A percentile compares a stretch with the other conserved stretches of the same genome.
Evolutionary conservation across 2,888 invertebrate genomes (phyloP).

Genomic region (Auanema sp.): DNA sequence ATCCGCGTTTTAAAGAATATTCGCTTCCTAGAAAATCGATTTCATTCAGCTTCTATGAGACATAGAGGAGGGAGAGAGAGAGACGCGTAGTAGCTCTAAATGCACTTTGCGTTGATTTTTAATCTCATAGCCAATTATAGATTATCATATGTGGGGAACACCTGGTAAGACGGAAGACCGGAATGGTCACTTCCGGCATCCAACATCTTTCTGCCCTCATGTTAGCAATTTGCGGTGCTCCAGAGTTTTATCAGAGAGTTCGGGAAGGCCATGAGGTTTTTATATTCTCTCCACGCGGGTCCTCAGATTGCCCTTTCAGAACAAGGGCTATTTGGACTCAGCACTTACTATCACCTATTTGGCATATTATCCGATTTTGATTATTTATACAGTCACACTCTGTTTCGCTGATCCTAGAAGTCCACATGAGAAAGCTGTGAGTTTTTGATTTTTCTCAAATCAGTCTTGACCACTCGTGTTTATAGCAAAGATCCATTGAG

Average conservation of each 20-base stretch:
- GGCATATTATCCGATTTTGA: slow-evolving; percentile 41
- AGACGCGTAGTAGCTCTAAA: neutral
- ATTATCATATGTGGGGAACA: slow-evolving; percentile 68
- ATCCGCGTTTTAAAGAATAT: neutral
- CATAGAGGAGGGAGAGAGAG: neutral
- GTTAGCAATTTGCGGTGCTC: slow-evolving; percentile 74
- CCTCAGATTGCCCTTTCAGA: neutral
- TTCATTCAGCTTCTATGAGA: neutral
- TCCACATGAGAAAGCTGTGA: slow-evolving; percentile 27
- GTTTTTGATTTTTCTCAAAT: neutral
- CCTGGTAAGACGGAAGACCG: slow-evolving; percentile 79
- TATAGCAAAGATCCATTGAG: slow-evolving; percentile 44
- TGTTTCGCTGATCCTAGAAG: slow-evolving; percentile 52
- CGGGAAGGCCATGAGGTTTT: slow-evolving; percentile 24
- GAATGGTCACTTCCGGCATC: slow-evolving; percentile 86
- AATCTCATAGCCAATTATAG: slow-evolving; percentile 23
- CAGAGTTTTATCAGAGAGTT: slow-evolving; percentile 55
- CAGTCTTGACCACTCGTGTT: neutral
- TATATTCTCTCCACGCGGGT: neutral
- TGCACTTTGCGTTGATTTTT: neutral
- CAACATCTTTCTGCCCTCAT: slow-evolving; percentile 88
- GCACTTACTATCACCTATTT: slow-evolving; percentile 36
- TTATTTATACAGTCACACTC: slow-evolving; percentile 39
- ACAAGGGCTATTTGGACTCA: slow-evolving; percentile 8
- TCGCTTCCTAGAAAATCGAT: neutral